Evolutionary conservation across 2,113 vertebrate species (phyloP).

Genomic region (Opisthocomus hoazin): DNA sequence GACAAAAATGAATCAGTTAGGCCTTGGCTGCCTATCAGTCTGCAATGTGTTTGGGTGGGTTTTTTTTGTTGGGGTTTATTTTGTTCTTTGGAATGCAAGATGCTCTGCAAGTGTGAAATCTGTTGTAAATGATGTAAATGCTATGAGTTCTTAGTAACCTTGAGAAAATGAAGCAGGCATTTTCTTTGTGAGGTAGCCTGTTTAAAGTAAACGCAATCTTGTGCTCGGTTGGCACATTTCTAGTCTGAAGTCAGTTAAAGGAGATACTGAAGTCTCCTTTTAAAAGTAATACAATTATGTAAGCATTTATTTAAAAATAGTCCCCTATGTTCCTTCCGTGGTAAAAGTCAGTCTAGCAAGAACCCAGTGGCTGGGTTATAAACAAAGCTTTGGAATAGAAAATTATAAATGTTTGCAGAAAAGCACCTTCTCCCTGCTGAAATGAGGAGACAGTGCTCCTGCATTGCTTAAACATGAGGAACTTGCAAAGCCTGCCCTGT

Average conservation of each 20-base stretch:
- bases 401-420: not conserved
- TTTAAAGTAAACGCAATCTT: not conserved
- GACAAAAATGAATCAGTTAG: not conserved
- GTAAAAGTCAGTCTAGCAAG: not conserved
- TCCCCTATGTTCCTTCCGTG: not conserved
- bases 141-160: not conserved
- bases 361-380: not conserved
- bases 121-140: not conserved
- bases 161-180: not conserved
- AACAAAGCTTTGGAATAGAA: not conserved
- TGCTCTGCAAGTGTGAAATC: not conserved
- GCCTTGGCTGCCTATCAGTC: not conserved
- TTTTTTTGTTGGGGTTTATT: not conserved
- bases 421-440: not conserved
- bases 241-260: not conserved
- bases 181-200: not conserved
- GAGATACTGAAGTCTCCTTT: not conserved
- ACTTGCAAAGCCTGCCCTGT: not conserved
- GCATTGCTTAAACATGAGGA: not conserved
- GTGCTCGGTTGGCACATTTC: not conserved
- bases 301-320: not conserved
- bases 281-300: not conserved
- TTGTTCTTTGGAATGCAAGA: not conserved
- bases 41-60: not conserved
- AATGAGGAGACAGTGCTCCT: not conserved